Evolutionary conservation across 2,113 vertebrate genomes (phyloP).

Genomic region (Spea bombifrons): DNA sequence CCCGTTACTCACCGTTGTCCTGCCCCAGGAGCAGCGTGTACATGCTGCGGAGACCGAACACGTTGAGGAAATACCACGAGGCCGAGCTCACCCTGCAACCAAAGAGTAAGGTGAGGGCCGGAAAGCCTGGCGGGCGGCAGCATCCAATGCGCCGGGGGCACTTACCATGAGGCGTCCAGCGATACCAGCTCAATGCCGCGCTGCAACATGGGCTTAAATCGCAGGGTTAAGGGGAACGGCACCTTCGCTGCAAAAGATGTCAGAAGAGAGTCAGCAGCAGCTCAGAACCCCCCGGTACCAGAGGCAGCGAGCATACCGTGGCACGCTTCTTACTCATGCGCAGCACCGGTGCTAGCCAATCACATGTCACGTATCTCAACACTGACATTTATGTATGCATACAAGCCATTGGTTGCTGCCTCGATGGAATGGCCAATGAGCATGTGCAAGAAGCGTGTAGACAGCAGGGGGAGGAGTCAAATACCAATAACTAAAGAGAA

Average conservation of each 20-base stretch:
- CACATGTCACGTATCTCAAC: no score
- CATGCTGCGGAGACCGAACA: slow-evolving; percentile 74
- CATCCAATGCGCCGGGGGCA: neutral
- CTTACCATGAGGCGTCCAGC: slow-evolving; percentile 76
- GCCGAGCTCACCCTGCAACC: slow-evolving; percentile 75
- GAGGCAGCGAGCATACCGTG: no score
- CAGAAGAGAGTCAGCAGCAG: neutral
- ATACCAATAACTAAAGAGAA: neutral
- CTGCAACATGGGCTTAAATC: slow-evolving; percentile 83
- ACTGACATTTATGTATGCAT: no score
- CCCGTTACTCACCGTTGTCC: slow-evolving; percentile 69
- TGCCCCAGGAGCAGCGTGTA: slow-evolving; percentile 76
- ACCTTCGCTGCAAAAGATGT: slow-evolving; percentile 66
- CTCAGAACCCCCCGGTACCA: no score
- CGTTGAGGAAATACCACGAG: slow-evolving; percentile 78
- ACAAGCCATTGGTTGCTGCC: no score
- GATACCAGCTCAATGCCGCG: slow-evolving; percentile 75
- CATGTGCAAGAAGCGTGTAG: no score
- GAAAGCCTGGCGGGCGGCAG: neutral
- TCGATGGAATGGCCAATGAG: no score
- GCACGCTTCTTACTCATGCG: no score
- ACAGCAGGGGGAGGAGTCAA: no score
- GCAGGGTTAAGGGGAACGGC: slow-evolving; percentile 71
- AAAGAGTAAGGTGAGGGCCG: neutral
- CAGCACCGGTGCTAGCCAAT: no score